These are phyloP conservation scores for Equus quagga DNA, from an alignment of 2,113 vertebrate species.

Conservation along the genomic window DNA sequence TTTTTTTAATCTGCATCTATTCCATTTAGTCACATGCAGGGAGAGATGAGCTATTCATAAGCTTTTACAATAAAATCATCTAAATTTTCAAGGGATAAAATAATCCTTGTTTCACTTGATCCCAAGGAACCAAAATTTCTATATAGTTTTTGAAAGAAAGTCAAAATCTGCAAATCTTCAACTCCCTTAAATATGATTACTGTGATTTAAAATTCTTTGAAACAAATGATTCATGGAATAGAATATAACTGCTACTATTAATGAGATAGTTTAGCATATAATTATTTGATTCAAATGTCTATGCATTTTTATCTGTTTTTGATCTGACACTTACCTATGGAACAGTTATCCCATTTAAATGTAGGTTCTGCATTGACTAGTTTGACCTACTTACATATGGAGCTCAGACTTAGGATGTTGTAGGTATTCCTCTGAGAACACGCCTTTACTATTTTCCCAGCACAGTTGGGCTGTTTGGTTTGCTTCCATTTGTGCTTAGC, in stretches of 20 bases:
- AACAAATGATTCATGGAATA: slow-evolving; percentile 23
- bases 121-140: not conserved
- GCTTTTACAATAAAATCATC: not conserved
- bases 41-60: not conserved
- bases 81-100: slow-evolving; percentile 11
- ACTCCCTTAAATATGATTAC: not conserved
- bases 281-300: not conserved
- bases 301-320: not conserved
- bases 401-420: not conserved
- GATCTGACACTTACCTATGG: not conserved
- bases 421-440: not conserved
- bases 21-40: not conserved
- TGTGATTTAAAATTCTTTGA: slow-evolving; percentile 31
- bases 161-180: not conserved
- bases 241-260: slow-evolving; percentile 22
- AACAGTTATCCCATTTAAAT: not conserved
- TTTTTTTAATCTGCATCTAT: not conserved
- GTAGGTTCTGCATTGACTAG: not conserved
- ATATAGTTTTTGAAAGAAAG: not conserved
- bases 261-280: not conserved
- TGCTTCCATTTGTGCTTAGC: not conserved
- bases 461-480: not conserved
- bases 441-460: not conserved
- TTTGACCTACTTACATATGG: not conserved
- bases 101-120: not conserved